Base-by-base conservation (phyloP, 2,888 invertebrate species). In the Sipha maydis region DNA sequence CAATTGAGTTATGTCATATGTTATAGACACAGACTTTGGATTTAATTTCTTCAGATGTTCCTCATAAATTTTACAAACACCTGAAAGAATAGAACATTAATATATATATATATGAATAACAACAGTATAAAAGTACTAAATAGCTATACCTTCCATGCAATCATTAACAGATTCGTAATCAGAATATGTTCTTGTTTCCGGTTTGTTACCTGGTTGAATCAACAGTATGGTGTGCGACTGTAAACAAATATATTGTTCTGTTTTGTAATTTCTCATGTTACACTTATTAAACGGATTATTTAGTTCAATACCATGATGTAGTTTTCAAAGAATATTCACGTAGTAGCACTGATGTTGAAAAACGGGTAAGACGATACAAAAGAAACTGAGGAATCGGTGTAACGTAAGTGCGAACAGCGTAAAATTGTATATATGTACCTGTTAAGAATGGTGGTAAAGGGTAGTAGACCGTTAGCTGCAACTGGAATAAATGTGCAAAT, bases 161-260 rank as follows among this genome's bases (percentile, higher is more conserved):
- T 99, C 99, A 91, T 98, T 99, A 17, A 99, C 96, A 89, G 98
- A 97, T 92, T 99, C 99, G 91, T 99, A 99, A 92, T 99, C 99
- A 0, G 98, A 98, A 92, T 99, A 99, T 0, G 99, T 99, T 90
- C 99, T 94, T 0, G 98, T 98, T 92, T 99, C 99, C 34, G 99
- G 98, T 91, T 97, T 96, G 0, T 94, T 94, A 3, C 97, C 97
- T 2, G 99, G 98, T 92, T 99, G 99, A 11, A 99, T 97, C 90
- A 99, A 92, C 89, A 99, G 93, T 92, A 99, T 99, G 90, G 99
- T 98, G 93, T 99, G 99, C n/a, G 97, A 96, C 98, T 96, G 92
- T 90, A 94, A 93, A 91, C 21, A 31, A 56, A 61, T 61, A 25
- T 0, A 61, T 25, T 25, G 3, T 61, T 48, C 2, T 14, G 48